Percentiles rank a stretch among this genome's conserved stretches.
These are phyloP conservation scores for Trinorchestia longiramus DNA, from an alignment of 1,140 invertebrate genomes.

Conservation along the genomic window DNA sequence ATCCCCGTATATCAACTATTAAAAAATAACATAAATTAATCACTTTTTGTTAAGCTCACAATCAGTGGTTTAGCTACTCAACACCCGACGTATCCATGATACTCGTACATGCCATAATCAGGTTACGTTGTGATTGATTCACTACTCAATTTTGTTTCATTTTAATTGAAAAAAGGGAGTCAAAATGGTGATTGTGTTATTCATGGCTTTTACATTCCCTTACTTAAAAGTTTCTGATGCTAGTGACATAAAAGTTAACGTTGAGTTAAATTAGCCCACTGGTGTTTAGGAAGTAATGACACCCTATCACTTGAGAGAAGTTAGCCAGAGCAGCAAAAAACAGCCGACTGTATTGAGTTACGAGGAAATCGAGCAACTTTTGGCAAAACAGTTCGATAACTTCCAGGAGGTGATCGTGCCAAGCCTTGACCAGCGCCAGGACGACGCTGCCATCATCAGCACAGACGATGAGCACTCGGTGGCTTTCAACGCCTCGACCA, in stretches of 20 bases:
- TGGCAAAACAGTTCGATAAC: background rate
- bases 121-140: background rate
- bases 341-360: background rate
- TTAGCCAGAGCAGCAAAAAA: background rate
- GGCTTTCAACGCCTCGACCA: background rate
- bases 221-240: background rate
- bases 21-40: no score
- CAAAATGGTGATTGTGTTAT: background rate
- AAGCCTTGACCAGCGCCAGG: background rate
- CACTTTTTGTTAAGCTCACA: no score
- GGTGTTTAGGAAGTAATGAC: background rate
- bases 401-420: background rate
- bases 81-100: background rate
- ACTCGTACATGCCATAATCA: background rate
- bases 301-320: background rate
- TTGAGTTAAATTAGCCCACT: background rate
- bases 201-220: background rate
- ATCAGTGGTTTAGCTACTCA: background rate
- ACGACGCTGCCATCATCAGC: background rate
- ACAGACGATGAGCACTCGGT: background rate
- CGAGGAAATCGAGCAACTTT: background rate
- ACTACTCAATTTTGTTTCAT: background rate
- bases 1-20: no score
- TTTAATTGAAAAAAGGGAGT: background rate
- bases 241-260: slow-evolving; percentile 1